Evolutionary conservation across 2,797 vertebrate genomes (phyloP).

Genomic region (Anabacerthia variegaticeps): DNA sequence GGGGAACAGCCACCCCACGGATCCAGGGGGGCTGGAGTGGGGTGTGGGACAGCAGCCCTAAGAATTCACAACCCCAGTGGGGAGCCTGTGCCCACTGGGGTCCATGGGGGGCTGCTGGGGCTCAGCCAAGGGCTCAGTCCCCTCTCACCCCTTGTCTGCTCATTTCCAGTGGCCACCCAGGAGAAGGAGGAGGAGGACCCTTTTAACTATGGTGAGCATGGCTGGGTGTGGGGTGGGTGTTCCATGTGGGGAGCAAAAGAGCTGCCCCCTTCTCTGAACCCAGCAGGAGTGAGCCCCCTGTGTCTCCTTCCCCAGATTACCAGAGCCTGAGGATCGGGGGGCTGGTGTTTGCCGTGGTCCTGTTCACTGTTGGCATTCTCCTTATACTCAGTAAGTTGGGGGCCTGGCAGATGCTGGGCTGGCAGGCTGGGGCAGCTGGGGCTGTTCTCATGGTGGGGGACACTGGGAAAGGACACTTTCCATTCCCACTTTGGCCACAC

Average conservation of each 20-base stretch:
- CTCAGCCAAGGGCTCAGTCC: neutral
- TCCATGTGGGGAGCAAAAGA: neutral
- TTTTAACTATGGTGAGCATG: slow-evolving; percentile 89
- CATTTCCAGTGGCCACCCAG: slow-evolving; percentile 64
- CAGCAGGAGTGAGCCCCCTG: neutral
- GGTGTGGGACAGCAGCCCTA: accelerated
- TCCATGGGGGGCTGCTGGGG: neutral
- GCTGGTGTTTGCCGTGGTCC: slow-evolving; percentile 89
- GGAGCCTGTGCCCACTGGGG: neutral
- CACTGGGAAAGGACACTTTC: neutral
- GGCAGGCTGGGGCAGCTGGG: neutral
- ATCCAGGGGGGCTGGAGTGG: accelerated
- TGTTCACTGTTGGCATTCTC: slow-evolving; percentile 92
- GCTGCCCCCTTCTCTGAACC: neutral
- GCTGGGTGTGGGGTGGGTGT: accelerated
- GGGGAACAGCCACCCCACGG: accelerated
- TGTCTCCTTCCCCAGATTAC: slow-evolving; percentile 81
- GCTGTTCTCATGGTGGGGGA: accelerated
- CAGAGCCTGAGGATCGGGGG: slow-evolving; percentile 94
- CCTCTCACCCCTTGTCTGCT: neutral
- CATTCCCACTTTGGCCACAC: accelerated
- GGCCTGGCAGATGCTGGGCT: accelerated
- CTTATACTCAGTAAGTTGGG: slow-evolving; percentile 91
- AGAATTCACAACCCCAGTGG: neutral
- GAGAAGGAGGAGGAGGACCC: slow-evolving; percentile 77